Evolutionary conservation across 2,888 invertebrate genomes (phyloP), one percentile per base, ranked within the genome.

Genomic region (Lasius fuliginosus): DNA sequence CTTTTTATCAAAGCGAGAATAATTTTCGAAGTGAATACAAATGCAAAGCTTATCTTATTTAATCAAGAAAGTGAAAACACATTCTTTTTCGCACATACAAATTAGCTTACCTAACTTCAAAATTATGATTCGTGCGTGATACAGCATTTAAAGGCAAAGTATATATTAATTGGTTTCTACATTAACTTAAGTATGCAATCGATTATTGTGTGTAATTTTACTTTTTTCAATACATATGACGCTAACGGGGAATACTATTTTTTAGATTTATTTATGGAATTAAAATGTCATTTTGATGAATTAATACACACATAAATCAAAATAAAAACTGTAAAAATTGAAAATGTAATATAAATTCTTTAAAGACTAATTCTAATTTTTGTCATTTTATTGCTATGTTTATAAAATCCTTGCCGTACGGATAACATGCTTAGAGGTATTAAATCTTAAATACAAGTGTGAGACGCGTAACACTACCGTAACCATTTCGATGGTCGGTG

Each of bases 401-500:
- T 27, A 58, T 15, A 49, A 49, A 49, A 8, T 49, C 49, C 8
- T 75, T 49, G 5, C 33, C n/a, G 36, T 12, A 8, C 30, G 30
- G 27, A 4, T 8, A 65, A 15, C 6, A 18, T 23, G 27, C 12
- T 11, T 9, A 42, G 42, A 23, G 27, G 18, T 36, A 49, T 30
- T 27, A 53, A 36, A 18, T 27, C 40, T 8, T 15, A 36, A 33
- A 33, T 12, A 18, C 23, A 27, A 53, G 11, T 30, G 27, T 11
- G 12, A 77, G 56, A 68, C n/a, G 11, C 18, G 42, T 23, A 30
- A 23, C n/a, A 18, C 40, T 15, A 42, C 33, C 23, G 56, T 30
- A 23, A 46, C 27, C 46, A 18, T 73, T 73, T 81, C 33, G 79
- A 15, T 58, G 30, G 42, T 71, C 46, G 71, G 79, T 60, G 42